Evolutionary conservation across 1,140 invertebrate genomes (phyloP), one percentile per base, ranked within the genome.

Genomic region (Mylabris phalerata): DNA sequence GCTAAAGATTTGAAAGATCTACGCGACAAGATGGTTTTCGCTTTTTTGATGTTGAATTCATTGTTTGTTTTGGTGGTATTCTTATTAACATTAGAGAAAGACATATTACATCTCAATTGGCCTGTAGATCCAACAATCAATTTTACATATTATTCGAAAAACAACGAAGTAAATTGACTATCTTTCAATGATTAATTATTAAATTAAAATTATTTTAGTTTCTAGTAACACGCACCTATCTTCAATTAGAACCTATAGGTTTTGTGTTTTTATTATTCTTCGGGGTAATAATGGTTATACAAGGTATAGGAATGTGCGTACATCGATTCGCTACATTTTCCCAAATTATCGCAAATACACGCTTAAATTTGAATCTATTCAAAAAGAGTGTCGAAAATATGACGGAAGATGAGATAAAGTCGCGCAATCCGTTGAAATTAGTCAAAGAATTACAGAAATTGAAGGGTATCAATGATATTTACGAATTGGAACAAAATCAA

Each of bases 241-340:
- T 86, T 49, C 74, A 81, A 64, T 71, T 92, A 42, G 91, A 93
- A 69, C 88, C 89, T 0, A 87, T 92, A 55, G 86, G 87, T 57
- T 76, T 91, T 1, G 79, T 87, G 9, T 88, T 92, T 67, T 79
- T 92, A 26, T 72, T 86, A 11, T 87, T 89, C 62, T 91, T 90
- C 67, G 85, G 83, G 6, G 64, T 83, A 3, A 69, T 89, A 39
- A 70, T 94, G 13, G 65, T 85, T 0, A 83, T 93, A 43, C 89
- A 94, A 75, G 92, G 92, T 65, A 64, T 89, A 2, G 87, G 86
- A 11, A 94, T 94, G 92, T 76, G 92, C 25, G 78, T 90, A 60
- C 92, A 94, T 77, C 80, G 91, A 27, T 90, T 92, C 63, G 84
- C 82, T 11, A 95, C 92, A 0, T 83, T 93, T 66, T 83, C 86